Base-by-base conservation (phyloP, 2,888 invertebrate species). In the Cantharis lateralis region DNA sequence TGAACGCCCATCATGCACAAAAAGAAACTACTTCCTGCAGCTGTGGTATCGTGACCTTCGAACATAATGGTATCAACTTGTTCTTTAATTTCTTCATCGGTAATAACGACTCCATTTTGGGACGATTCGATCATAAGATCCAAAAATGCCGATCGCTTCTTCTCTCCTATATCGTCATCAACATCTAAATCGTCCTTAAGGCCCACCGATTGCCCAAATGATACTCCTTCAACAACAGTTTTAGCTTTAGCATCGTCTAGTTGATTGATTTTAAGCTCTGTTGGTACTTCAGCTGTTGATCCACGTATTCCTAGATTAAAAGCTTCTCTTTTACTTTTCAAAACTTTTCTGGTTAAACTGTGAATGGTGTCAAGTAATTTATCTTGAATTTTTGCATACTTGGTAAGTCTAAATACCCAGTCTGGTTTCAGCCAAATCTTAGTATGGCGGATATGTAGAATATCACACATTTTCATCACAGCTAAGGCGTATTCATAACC, bases 1-100 rank as follows among this genome's bases (percentile, higher is more conserved):
- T 97, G 92, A 63, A 93, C 90, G 7, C 95, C 97, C 85, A 97
- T 91, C 84, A 96, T 90, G 82, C 95, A 95, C 7, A 96, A 90
- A 78, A 95, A 94, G 91, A 97, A 98, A 86, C 95, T 95, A 80
- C 96, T 95, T 1, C 95, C 96, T 62, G 97, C 95, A 13, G 95
- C 93, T 0, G 95, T 95, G 10, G 95, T 95, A 84, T 95, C 95
- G 86, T 95, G 95, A 2, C 95, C 95, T 92, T 97, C 94, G 86
- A 95, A 95, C 95, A 96, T 96, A 75, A 96, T 95, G 0, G 95
- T 95, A 84, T 95, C 94, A 0, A 95, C 95, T 90, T 96, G 95
- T 86, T 96, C 95, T 87, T 94, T 95, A 80, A 96, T 95, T 88
- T 96, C 95, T 80, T 92, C 91, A 80, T 95, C 95, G 68, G 91